A percentile compares a stretch with the other conserved stretches of the same genome.
Evolutionary conservation across 2,113 vertebrate species (phyloP).

Genomic region (Oreotrochilus melanogaster): DNA sequence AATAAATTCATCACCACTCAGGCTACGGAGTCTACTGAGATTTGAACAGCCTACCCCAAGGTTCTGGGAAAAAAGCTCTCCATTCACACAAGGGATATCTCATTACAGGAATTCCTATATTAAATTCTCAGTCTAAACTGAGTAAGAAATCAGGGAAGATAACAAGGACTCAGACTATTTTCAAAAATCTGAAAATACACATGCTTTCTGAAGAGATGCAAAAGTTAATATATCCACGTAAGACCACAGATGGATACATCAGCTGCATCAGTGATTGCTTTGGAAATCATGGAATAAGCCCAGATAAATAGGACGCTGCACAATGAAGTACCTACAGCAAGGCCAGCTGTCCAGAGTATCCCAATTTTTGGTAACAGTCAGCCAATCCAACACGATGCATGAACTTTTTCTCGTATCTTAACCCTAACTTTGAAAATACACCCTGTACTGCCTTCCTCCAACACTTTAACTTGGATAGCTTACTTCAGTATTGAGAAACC

Average conservation of each 20-base stretch:
- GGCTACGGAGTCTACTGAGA: neutral
- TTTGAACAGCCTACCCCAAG: neutral
- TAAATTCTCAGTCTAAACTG: neutral
- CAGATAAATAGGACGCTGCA: neutral
- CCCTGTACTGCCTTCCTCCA: neutral
- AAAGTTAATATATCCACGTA: neutral
- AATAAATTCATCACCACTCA: neutral
- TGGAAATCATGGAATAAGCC: neutral
- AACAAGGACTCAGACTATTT: neutral
- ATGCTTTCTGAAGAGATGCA: neutral
- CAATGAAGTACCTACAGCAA: neutral
- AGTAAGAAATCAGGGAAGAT: neutral
- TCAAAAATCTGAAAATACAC: neutral
- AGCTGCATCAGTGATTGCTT: neutral
- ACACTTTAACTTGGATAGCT: neutral
- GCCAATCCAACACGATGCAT: neutral
- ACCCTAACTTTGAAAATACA: neutral
- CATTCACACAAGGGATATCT: neutral
- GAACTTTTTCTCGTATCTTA: neutral
- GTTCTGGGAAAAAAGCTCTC: neutral
- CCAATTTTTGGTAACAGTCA: neutral
- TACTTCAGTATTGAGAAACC: slow-evolving; percentile 3
- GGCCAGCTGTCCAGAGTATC: neutral
- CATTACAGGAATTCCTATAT: neutral
- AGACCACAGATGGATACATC: neutral